These are phyloP conservation scores for Daubentonia madagascariensis DNA, from an alignment of 2,113 vertebrate species.

Conservation along the genomic window DNA sequence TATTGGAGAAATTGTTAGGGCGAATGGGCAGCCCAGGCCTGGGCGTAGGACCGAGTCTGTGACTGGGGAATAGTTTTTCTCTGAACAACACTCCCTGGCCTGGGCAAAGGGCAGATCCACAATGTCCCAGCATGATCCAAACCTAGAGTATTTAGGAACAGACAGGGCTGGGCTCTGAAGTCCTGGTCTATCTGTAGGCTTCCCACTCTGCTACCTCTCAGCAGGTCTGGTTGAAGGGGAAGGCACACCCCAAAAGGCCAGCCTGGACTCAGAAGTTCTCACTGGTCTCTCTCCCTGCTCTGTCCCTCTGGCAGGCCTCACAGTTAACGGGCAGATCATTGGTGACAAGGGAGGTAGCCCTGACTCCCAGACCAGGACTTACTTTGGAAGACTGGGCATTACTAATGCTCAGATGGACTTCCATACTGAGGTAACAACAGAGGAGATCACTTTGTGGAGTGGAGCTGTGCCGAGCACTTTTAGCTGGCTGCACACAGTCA, in stretches of 20 bases:
- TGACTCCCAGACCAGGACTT: slow-evolving; percentile 83
- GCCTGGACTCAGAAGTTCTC: background rate
- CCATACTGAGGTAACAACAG: slow-evolving; percentile 88
- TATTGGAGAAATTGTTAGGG: background rate
- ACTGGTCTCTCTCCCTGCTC: background rate
- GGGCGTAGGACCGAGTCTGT: background rate
- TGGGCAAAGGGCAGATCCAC: background rate
- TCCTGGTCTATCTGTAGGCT: background rate
- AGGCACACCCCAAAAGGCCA: background rate
- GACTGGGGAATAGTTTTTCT: background rate
- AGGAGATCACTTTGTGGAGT: slow-evolving; percentile 86
- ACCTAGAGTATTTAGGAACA: background rate
- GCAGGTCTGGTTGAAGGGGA: background rate
- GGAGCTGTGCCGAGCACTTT: slow-evolving; percentile 78
- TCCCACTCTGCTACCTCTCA: background rate
- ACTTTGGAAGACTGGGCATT: slow-evolving; percentile 94
- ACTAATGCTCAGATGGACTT: slow-evolving; percentile 83
- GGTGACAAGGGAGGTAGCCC: slow-evolving; percentile 87
- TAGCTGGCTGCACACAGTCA: slow-evolving; percentile 88
- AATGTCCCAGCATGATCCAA: background rate
- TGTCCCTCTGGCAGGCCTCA: slow-evolving; percentile 84
- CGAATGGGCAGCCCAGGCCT: background rate
- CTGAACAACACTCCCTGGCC: background rate
- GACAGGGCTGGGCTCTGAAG: background rate
- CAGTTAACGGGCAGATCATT: slow-evolving; percentile 93